Evolutionary conservation across 2,797 vertebrate genomes (phyloP).

Genomic region (Cryptoprocta ferox): DNA sequence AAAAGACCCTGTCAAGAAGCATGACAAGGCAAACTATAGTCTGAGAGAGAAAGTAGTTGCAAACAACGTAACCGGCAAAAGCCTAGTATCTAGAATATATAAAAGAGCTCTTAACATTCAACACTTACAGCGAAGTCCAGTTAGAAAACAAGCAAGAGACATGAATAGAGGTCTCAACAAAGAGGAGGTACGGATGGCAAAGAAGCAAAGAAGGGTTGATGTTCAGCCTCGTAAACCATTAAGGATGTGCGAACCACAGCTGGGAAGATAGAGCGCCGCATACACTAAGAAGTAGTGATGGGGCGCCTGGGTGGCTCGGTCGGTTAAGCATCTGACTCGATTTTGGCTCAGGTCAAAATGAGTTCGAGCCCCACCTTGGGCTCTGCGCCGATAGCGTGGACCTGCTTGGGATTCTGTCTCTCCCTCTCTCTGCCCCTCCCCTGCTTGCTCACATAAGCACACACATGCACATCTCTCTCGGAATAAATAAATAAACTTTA

Average conservation of each 20-base stretch:
- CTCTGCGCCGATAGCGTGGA: too few species aligned
- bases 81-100: not conserved
- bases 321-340: too few species aligned
- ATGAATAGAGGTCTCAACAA: not conserved
- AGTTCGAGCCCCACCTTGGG: too few species aligned
- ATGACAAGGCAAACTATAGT: not conserved
- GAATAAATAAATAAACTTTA: too few species aligned
- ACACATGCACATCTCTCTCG: too few species aligned
- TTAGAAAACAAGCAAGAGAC: slow-evolving; percentile 18
- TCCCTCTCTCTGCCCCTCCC: too few species aligned
- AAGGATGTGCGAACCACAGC: slow-evolving; percentile 25
- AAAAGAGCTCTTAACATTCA: not conserved
- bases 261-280: not conserved
- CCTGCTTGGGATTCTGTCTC: too few species aligned
- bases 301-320: too few species aligned
- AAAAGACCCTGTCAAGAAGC: not conserved
- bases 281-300: not conserved
- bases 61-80: not conserved
- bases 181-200: not conserved
- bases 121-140: not conserved
- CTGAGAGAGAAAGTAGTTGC: not conserved
- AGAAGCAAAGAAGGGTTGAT: not conserved
- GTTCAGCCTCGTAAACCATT: not conserved
- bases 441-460: too few species aligned
- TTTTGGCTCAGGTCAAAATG: too few species aligned